A percentile compares a stretch with the other conserved stretches of the same genome.
Conservation (phyloP, 1,140 invertebrate genomes). For the Drosophila persimilis region DNA sequence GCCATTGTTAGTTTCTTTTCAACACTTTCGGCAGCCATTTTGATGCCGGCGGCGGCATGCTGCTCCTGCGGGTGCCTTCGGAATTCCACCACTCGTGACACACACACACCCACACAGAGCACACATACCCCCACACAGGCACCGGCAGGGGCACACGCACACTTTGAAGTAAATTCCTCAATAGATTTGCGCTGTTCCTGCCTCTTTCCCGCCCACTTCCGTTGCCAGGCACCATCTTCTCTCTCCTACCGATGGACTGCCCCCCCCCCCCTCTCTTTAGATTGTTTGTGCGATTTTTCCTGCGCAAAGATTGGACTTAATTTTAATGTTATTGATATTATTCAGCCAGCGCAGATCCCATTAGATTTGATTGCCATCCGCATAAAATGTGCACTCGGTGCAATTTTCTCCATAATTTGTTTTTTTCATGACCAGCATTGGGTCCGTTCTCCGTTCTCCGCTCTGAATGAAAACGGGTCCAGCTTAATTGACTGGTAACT, state of each 20-base stretch:
- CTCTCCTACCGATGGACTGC: not conserved
- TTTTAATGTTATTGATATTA: slow-evolving; percentile 75
- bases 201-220: slow-evolving; percentile 35
- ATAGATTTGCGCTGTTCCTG: slow-evolving; percentile 55
- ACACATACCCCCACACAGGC: slow-evolving; percentile 15
- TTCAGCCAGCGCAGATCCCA: slow-evolving; percentile 67
- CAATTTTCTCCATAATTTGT: slow-evolving; percentile 25
- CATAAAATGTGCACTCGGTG: slow-evolving; percentile 42
- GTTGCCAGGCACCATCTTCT: slow-evolving; percentile 18
- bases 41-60: slow-evolving; percentile 27
- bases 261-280: slow-evolving; percentile 8
- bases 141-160: slow-evolving; percentile 5
- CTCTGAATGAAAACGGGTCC: not conserved
- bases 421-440: slow-evolving; percentile 28
- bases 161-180: slow-evolving; percentile 52
- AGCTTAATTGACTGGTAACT: slow-evolving; percentile 37
- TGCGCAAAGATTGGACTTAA: slow-evolving; percentile 53
- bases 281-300: not conserved
- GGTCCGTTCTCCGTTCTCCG: not conserved
- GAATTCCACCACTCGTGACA: slow-evolving; percentile 73
- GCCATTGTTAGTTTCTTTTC: slow-evolving; percentile 47
- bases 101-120: slow-evolving; percentile 7
- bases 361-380: slow-evolving; percentile 56
- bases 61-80: slow-evolving; percentile 51
- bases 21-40: slow-evolving; percentile 81